Conservation (phyloP, 2,113 vertebrate genomes). For the Peromyscus californicus region DNA sequence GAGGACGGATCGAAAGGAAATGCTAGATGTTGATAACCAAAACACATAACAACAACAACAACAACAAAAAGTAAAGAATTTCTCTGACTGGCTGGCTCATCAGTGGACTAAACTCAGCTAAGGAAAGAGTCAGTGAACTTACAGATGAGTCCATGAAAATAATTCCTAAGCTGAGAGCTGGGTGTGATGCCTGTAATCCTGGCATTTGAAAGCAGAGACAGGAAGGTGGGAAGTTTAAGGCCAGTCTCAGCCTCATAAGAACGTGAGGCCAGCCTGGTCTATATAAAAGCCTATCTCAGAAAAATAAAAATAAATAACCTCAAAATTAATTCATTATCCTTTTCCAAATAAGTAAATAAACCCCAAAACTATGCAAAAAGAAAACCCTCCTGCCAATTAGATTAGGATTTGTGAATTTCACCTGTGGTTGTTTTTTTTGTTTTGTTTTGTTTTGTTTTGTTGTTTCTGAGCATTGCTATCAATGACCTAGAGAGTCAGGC, state of each 20-base stretch:
- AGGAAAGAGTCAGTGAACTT: neutral
- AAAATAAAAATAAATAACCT: neutral
- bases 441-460: neutral
- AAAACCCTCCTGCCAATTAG: neutral
- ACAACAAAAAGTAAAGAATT: neutral
- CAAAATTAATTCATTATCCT: neutral
- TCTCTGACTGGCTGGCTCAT: neutral
- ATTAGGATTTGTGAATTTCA: neutral
- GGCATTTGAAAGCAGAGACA: neutral
- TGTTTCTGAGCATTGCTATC: neutral
- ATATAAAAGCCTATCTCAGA: too few species aligned
- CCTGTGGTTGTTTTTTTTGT: neutral
- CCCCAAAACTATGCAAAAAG: neutral
- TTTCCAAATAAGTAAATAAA: neutral
- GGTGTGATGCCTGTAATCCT: neutral
- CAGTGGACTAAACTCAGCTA: too few species aligned
- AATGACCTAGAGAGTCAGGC: too few species aligned
- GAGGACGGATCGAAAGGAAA: neutral
- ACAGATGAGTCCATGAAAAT: neutral
- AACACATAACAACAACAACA: neutral
- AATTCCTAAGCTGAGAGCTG: neutral
- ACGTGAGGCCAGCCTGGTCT: neutral
- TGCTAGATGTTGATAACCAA: neutral
- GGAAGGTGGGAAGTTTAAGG: neutral
- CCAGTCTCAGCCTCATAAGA: neutral